Conservation (phyloP, 1,140 invertebrate species). For the Drosophila santomea region DNA sequence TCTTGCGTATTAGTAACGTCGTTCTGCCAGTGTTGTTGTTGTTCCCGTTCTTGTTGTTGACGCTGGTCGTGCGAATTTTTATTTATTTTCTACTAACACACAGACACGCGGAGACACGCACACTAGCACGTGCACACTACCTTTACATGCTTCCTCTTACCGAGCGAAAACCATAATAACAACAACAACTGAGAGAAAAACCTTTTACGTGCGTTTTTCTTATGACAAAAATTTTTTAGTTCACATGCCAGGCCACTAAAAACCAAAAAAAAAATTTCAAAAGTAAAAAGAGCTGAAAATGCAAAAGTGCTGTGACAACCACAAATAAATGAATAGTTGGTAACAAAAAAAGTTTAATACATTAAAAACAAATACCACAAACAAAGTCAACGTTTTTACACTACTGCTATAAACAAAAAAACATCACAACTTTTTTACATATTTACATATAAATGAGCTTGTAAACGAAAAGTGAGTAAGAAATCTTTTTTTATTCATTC, state of each 20-base stretch:
- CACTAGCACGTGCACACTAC: slow-evolving; percentile 3
- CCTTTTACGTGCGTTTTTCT: slow-evolving; percentile 66
- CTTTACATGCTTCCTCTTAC: slow-evolving; percentile 10
- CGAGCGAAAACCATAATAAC: slow-evolving; percentile 9
- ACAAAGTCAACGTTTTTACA: slow-evolving; percentile 26
- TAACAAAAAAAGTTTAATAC: slow-evolving; percentile 16
- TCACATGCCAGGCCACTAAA: slow-evolving; percentile 26
- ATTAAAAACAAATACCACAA: slow-evolving; percentile 15
- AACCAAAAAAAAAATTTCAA: background rate
- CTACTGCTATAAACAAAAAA: slow-evolving; percentile 6
- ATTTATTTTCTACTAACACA: slow-evolving; percentile 58
- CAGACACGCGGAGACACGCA: slow-evolving; percentile 24
- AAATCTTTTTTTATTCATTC: slow-evolving; percentile 26
- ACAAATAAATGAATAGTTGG: slow-evolving; percentile 19
- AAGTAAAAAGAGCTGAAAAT: slow-evolving; percentile 39
- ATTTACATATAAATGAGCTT: slow-evolving; percentile 27
- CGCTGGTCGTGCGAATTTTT: slow-evolving; percentile 71
- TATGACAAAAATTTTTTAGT: slow-evolving; percentile 60
- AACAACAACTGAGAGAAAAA: slow-evolving; percentile 30
- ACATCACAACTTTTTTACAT: slow-evolving; percentile 8
- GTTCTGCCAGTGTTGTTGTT: slow-evolving; percentile 2
- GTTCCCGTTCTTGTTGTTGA: slow-evolving; percentile 55
- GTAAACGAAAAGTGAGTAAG: slow-evolving; percentile 42
- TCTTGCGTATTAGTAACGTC: slow-evolving; percentile 33
- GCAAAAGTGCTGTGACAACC: slow-evolving; percentile 61